phyloP scores from a whole-genome alignment of 2,888 invertebrate genomes.

The Harpalus rufipes region DNA sequence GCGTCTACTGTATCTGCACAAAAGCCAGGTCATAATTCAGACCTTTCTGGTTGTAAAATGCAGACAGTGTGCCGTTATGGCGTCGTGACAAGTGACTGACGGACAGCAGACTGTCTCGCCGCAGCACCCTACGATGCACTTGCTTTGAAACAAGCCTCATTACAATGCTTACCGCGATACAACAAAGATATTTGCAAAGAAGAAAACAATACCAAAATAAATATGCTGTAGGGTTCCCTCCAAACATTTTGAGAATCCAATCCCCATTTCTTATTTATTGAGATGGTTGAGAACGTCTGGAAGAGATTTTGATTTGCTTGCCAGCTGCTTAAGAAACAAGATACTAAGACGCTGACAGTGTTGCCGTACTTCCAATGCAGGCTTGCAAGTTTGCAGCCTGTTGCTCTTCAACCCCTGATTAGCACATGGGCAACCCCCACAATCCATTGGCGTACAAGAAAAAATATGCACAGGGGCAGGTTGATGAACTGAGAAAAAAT shows the following conservation, averaged over 20 bases:
- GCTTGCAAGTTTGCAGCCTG: slow-evolving; percentile 34
- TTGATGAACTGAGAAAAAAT: neutral
- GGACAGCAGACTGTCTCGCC: slow-evolving; percentile 26
- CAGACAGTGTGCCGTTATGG: slow-evolving; percentile 59
- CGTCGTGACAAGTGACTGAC: slow-evolving; percentile 48
- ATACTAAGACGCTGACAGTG: slow-evolving; percentile 52
- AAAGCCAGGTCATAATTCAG: neutral
- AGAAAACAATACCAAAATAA: neutral
- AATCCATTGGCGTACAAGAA: neutral
- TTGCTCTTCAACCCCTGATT: slow-evolving; percentile 41
- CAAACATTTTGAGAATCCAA: no score
- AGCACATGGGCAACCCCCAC: slow-evolving; percentile 32
- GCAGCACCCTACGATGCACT: neutral
- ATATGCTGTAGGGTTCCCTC: no score
- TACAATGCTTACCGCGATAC: slow-evolving; percentile 42
- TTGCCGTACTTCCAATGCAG: slow-evolving; percentile 15
- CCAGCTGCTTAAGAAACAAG: slow-evolving; percentile 66
- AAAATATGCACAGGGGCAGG: neutral
- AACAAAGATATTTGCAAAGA: neutral
- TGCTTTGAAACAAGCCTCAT: slow-evolving; percentile 1
- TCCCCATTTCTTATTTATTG: neutral
- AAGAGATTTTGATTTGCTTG: slow-evolving; percentile 65
- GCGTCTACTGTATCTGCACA: neutral
- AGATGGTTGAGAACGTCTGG: slow-evolving; percentile 55
- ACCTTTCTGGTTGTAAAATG: slow-evolving; percentile 19